These are phyloP conservation scores for Erebia ligea DNA, from an alignment of 2,888 invertebrate genomes.

Conservation along the genomic window DNA sequence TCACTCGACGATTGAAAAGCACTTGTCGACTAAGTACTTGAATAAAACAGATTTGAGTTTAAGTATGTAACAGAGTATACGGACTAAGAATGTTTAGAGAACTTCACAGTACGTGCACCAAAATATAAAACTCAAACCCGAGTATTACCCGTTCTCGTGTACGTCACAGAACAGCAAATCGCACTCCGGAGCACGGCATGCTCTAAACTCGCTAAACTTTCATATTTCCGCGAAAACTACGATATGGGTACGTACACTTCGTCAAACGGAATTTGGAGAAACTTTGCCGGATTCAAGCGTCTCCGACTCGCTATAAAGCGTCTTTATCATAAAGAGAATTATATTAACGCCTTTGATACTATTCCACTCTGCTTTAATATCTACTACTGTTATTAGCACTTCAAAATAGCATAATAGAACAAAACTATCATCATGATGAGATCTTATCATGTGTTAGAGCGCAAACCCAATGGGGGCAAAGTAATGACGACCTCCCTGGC, in stretches of 20 bases:
- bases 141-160: neutral
- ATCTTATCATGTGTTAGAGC: neutral
- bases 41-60: too few species aligned
- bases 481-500: too few species aligned
- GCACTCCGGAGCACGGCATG: slow-evolving; percentile 25
- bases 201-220: slow-evolving; percentile 33
- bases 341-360: slow-evolving; percentile 3
- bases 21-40: too few species aligned
- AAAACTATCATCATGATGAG: neutral
- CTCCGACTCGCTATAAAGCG: slow-evolving; percentile 2
- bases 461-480: too few species aligned
- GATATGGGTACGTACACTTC: slow-evolving; percentile 24
- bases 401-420: neutral
- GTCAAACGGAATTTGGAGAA: slow-evolving; percentile 30
- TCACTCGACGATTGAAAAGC: too few species aligned
- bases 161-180: slow-evolving; percentile 29
- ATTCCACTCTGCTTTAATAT: neutral
- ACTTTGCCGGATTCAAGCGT: slow-evolving; percentile 16
- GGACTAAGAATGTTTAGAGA: slow-evolving; percentile 3
- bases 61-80: too few species aligned
- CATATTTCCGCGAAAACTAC: slow-evolving; percentile 35
- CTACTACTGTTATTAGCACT: neutral
- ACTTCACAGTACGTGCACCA: slow-evolving; percentile 2
- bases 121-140: slow-evolving; percentile 20
- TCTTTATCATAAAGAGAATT: slow-evolving; percentile 7